Evolutionary conservation across 2,888 invertebrate genomes (phyloP).

Genomic region (Watsonalla binaria): DNA sequence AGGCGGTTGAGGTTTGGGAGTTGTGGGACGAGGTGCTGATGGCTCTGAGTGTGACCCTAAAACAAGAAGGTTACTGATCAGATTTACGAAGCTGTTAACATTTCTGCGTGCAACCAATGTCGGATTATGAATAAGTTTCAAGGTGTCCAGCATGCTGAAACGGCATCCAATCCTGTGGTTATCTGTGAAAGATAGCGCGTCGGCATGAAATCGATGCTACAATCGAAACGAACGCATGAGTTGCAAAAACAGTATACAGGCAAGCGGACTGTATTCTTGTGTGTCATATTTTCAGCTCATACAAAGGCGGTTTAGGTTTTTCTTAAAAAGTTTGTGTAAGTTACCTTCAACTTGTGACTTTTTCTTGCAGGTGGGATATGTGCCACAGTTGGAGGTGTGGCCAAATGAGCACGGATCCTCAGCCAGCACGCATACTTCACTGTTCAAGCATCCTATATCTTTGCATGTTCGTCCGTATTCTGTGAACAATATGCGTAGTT

Average conservation of each 20-base stretch:
- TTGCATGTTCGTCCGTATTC: constrained; percentile 88
- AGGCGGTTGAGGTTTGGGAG: constrained; percentile 49
- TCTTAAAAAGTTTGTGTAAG: neutral
- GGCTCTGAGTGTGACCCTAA: constrained; percentile 62
- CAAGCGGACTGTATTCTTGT: too few species aligned
- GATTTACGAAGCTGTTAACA: too few species aligned
- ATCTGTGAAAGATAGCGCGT: too few species aligned
- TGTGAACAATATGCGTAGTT: constrained; percentile 47
- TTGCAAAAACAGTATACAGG: too few species aligned
- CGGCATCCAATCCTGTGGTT: too few species aligned
- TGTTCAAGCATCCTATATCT: constrained; percentile 87
- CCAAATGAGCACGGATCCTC: constrained; percentile 84
- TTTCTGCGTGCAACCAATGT: too few species aligned
- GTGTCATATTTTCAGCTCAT: neutral
- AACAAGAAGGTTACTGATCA: constrained; percentile 15
- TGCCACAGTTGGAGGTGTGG: constrained; percentile 79
- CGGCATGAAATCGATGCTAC: too few species aligned
- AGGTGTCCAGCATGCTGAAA: too few species aligned
- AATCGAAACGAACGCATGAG: too few species aligned
- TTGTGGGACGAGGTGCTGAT: constrained; percentile 28
- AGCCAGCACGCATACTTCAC: constrained; percentile 84
- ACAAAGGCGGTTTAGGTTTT: neutral
- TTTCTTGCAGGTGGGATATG: constrained; percentile 83
- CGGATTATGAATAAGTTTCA: too few species aligned
- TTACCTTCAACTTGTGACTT: constrained; percentile 73